Conservation (phyloP, 2,888 invertebrate genomes). For the Plagiodera versicolora region DNA sequence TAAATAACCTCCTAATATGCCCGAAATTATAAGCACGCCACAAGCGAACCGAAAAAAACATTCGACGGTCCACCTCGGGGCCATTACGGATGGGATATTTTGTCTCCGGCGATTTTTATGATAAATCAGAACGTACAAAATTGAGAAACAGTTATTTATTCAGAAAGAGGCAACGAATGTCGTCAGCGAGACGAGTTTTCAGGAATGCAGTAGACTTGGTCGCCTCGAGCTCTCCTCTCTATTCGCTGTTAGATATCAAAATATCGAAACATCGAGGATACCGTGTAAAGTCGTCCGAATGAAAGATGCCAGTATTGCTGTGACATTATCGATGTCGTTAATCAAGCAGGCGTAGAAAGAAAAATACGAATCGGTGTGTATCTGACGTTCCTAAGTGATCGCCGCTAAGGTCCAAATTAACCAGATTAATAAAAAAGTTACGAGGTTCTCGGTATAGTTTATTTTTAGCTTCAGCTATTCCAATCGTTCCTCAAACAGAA, state of each 20-base stretch:
- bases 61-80: not conserved
- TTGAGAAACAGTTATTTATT: conserved; percentile 12
- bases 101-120: not conserved
- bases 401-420: too few relatives aligned
- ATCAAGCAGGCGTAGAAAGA: not conserved
- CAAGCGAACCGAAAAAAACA: not conserved
- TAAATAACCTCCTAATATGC: conserved; percentile 1
- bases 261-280: not conserved
- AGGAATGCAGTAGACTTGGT: conserved; percentile 28
- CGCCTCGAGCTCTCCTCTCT: conserved; percentile 21
- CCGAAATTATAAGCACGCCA: not conserved
- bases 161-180: conserved; percentile 20
- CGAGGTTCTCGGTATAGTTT: too few relatives aligned
- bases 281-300: not conserved
- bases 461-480: too few relatives aligned
- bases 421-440: too few relatives aligned
- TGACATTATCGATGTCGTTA: not conserved
- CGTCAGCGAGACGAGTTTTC: conserved; percentile 26
- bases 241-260: conserved; percentile 11
- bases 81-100: not conserved
- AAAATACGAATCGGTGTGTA: too few relatives aligned
- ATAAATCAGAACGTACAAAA: not conserved
- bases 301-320: not conserved
- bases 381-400: too few relatives aligned
- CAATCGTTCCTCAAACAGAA: too few relatives aligned